Percentiles rank a stretch among this genome's conserved stretches.
Evolutionary conservation across 2,113 vertebrate species (phyloP).

Genomic region (Rhea americana): DNA sequence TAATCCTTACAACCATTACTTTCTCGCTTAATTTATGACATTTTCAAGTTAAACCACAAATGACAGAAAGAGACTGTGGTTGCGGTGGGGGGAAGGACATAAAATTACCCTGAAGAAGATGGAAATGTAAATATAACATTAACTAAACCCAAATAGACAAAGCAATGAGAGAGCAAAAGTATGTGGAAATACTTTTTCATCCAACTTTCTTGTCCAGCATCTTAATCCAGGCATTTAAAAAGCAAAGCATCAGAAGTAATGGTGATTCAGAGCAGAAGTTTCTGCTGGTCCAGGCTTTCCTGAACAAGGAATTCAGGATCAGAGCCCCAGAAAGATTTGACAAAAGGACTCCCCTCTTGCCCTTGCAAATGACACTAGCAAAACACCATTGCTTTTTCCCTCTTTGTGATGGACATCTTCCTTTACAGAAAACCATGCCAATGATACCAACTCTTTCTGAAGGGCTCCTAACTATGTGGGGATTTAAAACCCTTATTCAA

Average conservation of each 20-base stretch:
- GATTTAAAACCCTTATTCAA: neutral
- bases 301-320: neutral
- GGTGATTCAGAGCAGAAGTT: neutral
- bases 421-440: neutral
- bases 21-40: neutral
- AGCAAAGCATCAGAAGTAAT: neutral
- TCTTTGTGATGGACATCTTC: neutral
- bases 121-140: neutral
- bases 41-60: slow-evolving; percentile 28
- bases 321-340: neutral
- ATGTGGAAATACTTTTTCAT: neutral
- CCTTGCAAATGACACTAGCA: neutral
- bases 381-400: neutral
- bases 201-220: neutral
- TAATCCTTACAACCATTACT: neutral
- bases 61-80: neutral
- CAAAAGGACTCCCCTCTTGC: neutral
- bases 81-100: neutral
- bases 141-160: neutral
- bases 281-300: neutral
- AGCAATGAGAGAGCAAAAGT: neutral
- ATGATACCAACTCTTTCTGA: neutral
- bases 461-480: neutral
- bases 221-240: neutral
- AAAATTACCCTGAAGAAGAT: neutral